These are phyloP conservation scores for Alcedo quadribrachys DNA, from an alignment of 2,797 vertebrate genomes.

Conservation along the genomic window DNA sequence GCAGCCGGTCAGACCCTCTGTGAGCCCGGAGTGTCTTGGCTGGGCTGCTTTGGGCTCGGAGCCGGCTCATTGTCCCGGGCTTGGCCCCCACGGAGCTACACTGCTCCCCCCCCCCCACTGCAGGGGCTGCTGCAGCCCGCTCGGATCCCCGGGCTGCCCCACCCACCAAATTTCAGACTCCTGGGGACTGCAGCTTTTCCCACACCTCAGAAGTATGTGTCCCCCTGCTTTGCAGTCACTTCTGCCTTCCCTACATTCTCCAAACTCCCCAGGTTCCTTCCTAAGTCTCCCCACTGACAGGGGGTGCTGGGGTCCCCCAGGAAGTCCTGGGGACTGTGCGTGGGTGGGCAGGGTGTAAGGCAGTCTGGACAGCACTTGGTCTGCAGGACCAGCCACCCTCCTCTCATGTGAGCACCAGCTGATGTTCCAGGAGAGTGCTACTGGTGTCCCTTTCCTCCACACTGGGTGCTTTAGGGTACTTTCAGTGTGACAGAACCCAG, in stretches of 20 bases:
- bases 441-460: accelerated
- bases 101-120: too few relatives aligned
- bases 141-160: neutral
- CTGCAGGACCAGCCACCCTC: neutral
- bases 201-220: neutral
- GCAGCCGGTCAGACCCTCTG: neutral
- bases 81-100: neutral
- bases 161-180: neutral
- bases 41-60: neutral
- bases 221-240: neutral
- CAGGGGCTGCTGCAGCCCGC: neutral
- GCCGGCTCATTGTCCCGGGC: neutral
- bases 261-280: neutral
- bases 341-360: neutral
- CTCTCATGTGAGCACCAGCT: neutral
- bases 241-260: neutral
- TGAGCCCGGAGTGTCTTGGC: neutral
- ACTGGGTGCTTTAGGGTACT: neutral
- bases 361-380: neutral
- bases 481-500: accelerated
- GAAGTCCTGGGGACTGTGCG: accelerated
- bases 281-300: neutral
- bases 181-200: neutral
- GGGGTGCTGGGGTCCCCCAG: neutral
- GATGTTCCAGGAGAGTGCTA: neutral